Percentiles rank a stretch among this genome's conserved stretches.
Conservation (phyloP, 2,797 vertebrate genomes). For the Rhinella marina region DNA sequence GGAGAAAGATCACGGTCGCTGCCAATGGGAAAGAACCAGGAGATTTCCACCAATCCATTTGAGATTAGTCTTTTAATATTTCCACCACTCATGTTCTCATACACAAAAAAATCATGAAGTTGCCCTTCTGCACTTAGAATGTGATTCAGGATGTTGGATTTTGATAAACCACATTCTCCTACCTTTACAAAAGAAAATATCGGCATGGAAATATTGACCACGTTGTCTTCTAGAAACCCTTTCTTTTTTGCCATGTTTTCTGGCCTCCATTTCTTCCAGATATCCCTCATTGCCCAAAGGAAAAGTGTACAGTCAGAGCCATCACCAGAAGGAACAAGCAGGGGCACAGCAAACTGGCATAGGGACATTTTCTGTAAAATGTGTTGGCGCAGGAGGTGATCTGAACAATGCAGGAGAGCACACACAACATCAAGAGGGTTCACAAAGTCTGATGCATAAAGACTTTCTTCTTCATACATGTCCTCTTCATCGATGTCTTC, state of each 20-base stretch:
- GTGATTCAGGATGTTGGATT: slow-evolving; percentile 81
- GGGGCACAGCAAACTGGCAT: slow-evolving; percentile 83
- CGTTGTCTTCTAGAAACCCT: slow-evolving; percentile 70
- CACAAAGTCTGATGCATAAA: background rate
- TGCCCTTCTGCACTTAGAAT: slow-evolving; percentile 70
- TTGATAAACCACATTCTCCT: slow-evolving; percentile 74
- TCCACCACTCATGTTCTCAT: slow-evolving; percentile 76
- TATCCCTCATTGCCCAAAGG: slow-evolving; percentile 78
- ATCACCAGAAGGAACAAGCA: slow-evolving; percentile 76
- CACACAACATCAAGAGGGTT: slow-evolving; percentile 54
- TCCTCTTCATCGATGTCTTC: background rate
- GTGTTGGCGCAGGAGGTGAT: slow-evolving; percentile 80
- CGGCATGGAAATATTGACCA: slow-evolving; percentile 71
- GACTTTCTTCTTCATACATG: background rate
- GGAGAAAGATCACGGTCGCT: slow-evolving; percentile 71
- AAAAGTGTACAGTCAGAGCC: slow-evolving; percentile 70
- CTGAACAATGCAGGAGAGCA: slow-evolving; percentile 78
- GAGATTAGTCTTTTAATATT: slow-evolving; percentile 68
- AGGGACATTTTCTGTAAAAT: slow-evolving; percentile 80
- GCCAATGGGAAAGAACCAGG: slow-evolving; percentile 79
- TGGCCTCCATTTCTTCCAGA: slow-evolving; percentile 75
- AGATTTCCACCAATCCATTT: slow-evolving; percentile 79
- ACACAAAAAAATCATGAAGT: slow-evolving; percentile 77
- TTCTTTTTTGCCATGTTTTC: slow-evolving; percentile 48
- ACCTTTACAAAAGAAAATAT: slow-evolving; percentile 71